Evolutionary conservation across 2,888 invertebrate species (phyloP).

Genomic region (Synergus umbraculus): DNA sequence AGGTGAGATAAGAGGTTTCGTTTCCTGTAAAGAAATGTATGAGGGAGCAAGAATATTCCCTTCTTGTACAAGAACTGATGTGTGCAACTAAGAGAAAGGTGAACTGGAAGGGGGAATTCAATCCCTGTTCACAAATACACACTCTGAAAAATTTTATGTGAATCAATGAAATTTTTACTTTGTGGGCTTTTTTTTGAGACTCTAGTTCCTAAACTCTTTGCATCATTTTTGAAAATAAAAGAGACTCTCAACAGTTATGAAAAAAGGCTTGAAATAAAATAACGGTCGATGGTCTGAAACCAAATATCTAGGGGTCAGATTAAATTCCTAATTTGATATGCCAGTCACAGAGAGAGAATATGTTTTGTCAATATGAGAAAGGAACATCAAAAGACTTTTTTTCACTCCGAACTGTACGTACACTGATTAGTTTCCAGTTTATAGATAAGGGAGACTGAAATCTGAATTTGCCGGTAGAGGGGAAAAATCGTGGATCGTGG

Average conservation of each 20-base stretch:
- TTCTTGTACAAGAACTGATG: not conserved
- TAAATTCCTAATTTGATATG: not conserved
- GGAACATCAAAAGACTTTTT: not conserved
- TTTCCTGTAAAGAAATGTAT: slow-evolving; percentile 23
- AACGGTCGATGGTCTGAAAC: not conserved
- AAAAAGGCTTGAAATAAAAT: not conserved
- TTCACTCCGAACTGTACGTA: not conserved
- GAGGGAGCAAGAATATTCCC: slow-evolving; percentile 40
- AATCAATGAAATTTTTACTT: not conserved
- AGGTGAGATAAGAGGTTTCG: not conserved
- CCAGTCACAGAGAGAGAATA: not conserved
- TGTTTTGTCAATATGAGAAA: not conserved
- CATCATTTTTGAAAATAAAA: not conserved
- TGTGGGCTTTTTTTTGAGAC: not conserved
- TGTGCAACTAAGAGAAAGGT: not conserved
- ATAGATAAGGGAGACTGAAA: not conserved
- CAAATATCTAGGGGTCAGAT: not conserved
- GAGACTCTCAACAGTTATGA: not conserved
- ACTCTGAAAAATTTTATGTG: not conserved
- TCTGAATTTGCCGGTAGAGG: not conserved
- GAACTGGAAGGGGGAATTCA: not conserved
- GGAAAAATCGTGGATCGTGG: not conserved
- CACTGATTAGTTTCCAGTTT: not conserved
- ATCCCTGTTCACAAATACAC: not conserved
- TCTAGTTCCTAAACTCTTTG: not conserved